These are phyloP conservation scores for Anthoscopus minutus DNA, from an alignment of 2,113 vertebrate species.

Conservation along the genomic window DNA sequence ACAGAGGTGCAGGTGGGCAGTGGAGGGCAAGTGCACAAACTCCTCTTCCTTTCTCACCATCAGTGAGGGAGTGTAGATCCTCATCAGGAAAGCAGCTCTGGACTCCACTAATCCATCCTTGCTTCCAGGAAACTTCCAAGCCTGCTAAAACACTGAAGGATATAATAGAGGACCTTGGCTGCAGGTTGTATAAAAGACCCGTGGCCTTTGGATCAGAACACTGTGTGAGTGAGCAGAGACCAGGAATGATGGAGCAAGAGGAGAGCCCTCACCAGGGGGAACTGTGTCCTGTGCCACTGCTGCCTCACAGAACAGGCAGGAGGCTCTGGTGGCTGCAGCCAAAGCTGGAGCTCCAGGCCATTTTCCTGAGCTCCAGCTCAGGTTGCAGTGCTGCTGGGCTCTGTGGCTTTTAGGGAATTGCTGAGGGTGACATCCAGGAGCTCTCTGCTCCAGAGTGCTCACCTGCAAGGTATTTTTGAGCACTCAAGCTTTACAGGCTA, in stretches of 20 bases:
- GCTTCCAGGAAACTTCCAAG: not conserved
- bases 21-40: not conserved
- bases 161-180: not conserved
- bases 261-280: not conserved
- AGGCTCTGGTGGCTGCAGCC: not conserved
- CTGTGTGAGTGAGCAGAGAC: not conserved
- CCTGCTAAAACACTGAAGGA: not conserved
- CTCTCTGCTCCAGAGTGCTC: not conserved
- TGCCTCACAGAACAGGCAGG: not conserved
- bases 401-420: not conserved
- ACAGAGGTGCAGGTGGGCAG: not conserved
- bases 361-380: not conserved
- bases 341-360: not conserved
- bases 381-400: not conserved
- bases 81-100: not conserved
- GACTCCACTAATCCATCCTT: not conserved
- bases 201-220: not conserved
- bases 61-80: not conserved
- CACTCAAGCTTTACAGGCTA: not conserved
- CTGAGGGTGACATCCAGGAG: accelerated
- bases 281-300: not conserved
- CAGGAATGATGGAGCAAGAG: not conserved
- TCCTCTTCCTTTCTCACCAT: not conserved
- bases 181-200: not conserved
- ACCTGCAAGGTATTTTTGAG: not conserved